These are phyloP conservation scores for Luidia sarsii DNA, from an alignment of 53 echinoderm and acorn worm genomes.

Conservation along the genomic window DNA sequence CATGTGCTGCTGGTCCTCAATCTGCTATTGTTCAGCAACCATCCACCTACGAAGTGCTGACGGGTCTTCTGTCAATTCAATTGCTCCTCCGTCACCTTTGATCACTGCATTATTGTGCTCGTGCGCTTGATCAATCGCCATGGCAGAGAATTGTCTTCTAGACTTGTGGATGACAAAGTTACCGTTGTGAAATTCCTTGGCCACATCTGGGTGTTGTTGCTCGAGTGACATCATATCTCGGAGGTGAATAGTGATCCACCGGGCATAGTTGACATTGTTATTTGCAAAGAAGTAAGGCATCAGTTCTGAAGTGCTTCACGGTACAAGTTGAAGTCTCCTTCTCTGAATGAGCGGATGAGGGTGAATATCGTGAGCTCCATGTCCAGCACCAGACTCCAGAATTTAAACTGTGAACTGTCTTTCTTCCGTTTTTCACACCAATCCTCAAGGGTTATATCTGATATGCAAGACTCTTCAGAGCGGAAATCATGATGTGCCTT, in stretches of 20 bases:
- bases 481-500: background rate
- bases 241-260: constrained; percentile 50
- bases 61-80: constrained; percentile 31
- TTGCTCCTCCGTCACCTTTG: constrained; percentile 20
- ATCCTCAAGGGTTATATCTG: too few relatives aligned
- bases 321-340: background rate
- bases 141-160: constrained; percentile 23
- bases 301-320: background rate
- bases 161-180: constrained; percentile 18
- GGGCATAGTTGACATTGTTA: constrained; percentile 39
- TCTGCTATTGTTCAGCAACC: constrained; percentile 40
- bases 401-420: too few relatives aligned
- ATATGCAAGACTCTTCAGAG: background rate
- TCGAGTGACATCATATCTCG: constrained; percentile 40
- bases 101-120: constrained; percentile 28
- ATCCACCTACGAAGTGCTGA: constrained; percentile 43
- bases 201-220: background rate
- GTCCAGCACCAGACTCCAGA: background rate
- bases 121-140: constrained; percentile 42
- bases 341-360: background rate
- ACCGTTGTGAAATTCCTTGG: constrained; percentile 7
- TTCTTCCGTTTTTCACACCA: too few relatives aligned
- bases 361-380: background rate
- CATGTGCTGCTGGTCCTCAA: background rate
- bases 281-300: constrained; percentile 40